Percentiles rank a stretch among this genome's conserved stretches.
Evolutionary conservation across 2,113 vertebrate species (phyloP).

Genomic region (Chaetorhynchus papuensis): DNA sequence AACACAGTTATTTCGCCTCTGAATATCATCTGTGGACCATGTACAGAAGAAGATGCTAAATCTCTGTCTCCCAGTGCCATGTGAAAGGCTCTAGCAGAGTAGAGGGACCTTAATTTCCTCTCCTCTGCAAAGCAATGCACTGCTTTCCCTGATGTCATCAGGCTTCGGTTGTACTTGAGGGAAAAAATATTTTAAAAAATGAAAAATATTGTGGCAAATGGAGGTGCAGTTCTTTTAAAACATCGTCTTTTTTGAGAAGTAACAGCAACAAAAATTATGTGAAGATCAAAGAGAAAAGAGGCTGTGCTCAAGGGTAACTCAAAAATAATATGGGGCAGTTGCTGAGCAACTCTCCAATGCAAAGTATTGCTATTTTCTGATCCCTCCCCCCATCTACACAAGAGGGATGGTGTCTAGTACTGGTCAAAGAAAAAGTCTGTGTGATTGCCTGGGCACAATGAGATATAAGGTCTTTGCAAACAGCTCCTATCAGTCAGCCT

Average conservation of each 20-base stretch:
- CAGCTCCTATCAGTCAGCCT: slow-evolving; percentile 6
- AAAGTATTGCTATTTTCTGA: not conserved
- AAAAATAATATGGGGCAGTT: slow-evolving; percentile 10
- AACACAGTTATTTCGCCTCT: not conserved
- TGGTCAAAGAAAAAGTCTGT: not conserved
- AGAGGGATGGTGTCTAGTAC: not conserved
- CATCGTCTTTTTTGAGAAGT: not conserved
- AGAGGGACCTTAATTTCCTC: not conserved
- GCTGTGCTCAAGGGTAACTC: not conserved
- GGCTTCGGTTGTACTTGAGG: not conserved
- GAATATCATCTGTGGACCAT: not conserved
- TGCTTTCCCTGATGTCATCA: not conserved
- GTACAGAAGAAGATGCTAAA: not conserved
- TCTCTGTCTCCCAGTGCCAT: not conserved
- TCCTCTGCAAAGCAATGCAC: not conserved
- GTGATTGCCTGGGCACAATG: slow-evolving; percentile 15
- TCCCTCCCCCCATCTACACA: not conserved
- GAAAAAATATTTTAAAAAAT: not conserved
- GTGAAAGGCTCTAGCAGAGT: not conserved
- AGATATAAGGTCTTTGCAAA: slow-evolving; percentile 28
- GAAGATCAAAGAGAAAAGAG: slow-evolving; percentile 51
- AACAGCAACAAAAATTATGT: not conserved
- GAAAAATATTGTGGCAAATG: not conserved
- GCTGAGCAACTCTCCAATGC: slow-evolving; percentile 27
- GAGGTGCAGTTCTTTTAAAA: slow-evolving; percentile 19